Evolutionary conservation across 2,797 vertebrate species (phyloP), one percentile per base, ranked within the genome.

Genomic region (Chaenodraco wilsoni): DNA sequence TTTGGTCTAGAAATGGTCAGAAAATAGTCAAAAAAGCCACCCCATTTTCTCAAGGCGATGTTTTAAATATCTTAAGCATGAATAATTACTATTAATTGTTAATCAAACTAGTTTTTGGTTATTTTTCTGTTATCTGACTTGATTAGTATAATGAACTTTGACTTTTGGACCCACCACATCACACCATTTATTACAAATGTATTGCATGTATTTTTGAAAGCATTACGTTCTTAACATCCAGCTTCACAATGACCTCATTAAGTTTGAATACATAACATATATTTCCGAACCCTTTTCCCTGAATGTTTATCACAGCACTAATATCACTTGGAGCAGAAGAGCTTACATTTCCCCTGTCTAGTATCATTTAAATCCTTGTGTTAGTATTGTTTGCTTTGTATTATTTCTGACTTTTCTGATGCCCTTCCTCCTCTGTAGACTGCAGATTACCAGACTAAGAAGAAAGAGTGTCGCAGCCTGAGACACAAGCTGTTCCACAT

Each of bases 401-500:
- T 15, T 9, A 27, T 72, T 1, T 11, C 37, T 41, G 41, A 8
- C 49, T 57, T 70, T 44, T 56, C 59, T 49, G 4, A 4, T 69
- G 40, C 44, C 27, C 19, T 43, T 23, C 79, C 31, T 62, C 3
- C 56, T 65, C 56, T 65, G 27, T 19, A 97, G 96, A 96, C 95
- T 2, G 65, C 95, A 0, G 94, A 95, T 11, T 97, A 96, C 88
- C 93, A 93, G 89, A 82, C 78, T 1, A 96, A 96, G 91, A 97
- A 97, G 86, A 87, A 72, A 46, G 93, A 93, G 58, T 96, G 93
- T 76, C 95, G 94, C 69, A 87, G 88, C 56, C 92, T 97, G 58
- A 92, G 95, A 43, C 94, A 94, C 90, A 97, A 97, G 89, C 93
- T 97, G 62, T 96, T 96, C 91, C 95, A 96, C 89, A 92, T 97